Evolutionary conservation across 2,113 vertebrate genomes (phyloP), one percentile per base, ranked within the genome.

Genomic region (Elanus axillaris): DNA sequence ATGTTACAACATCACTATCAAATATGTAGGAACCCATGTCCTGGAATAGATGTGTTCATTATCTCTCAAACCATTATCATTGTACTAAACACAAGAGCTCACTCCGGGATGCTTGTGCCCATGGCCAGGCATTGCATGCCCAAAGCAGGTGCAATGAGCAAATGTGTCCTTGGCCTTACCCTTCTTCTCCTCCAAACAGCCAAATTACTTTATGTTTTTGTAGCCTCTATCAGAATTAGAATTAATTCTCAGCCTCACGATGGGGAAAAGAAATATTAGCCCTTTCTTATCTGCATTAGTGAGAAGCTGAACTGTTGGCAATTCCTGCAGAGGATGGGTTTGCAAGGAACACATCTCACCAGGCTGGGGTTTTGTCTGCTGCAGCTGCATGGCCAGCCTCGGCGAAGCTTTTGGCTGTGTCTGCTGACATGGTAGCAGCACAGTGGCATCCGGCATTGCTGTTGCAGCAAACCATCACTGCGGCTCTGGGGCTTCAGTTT

Each of bases 401-500:
- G 5, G 32, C 1, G 4, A 23, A 67, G 29, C 7, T 86, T 72
- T 82, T 17, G 76, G 38, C 53, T 80, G 27, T 22, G 55, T 47
- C 58, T 92, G 13, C 34, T 2, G 8, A 10, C 0, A 10, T 5
- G 13, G 43, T 22, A 69, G 16, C 1, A 0, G 60, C 22, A 36
- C 0, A 9, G 47, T 26, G 43, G 56, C 48, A 36, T 11, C 34
- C 1, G 3, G 50, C 62, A 56, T 29, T 3, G 1, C 32, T n/a
- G 42, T 20, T 8, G 2, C 53, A 42, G 9, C 53, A 78, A 91
- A 64, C 47, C 27, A 9, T 34, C 67, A 3, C 47, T 4, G 3
- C 0, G 0, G 59, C 79, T 31, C 36, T 10, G 3, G 43, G 45
- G 34, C 64, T 53, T 52, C 0, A 2, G 1, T 23, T 62, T 15